Evolutionary conservation across 2,888 invertebrate species (phyloP), one percentile per base, ranked within the genome.

Genomic region (Acanthoscelides obtectus): DNA sequence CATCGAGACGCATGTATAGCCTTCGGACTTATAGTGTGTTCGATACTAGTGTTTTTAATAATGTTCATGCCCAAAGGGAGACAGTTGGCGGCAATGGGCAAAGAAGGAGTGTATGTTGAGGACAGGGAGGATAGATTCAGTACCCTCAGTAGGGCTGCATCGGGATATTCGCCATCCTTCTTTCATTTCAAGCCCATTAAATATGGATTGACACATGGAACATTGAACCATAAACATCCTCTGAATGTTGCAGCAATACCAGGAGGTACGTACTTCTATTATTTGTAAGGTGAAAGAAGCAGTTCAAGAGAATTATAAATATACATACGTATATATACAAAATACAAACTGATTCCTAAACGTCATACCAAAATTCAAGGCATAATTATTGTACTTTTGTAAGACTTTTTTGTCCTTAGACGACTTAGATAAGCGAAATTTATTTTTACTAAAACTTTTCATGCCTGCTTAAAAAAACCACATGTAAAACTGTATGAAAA

Each of bases 31-130:
- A 90, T 96, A 68, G 90, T 93, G 71, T 95, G 94, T 20, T 93
- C 96, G 75, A 90, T 93, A 17, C 91, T 95, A 67, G 92, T 96
- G 70, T 95, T 97, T 86, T 90, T 96, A 79, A 92, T 96, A 72
- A 97, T 97, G 97, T 97, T 97, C 86, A 92, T 96, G 87, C 93
- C 97, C 45, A 97, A 94, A 87, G 96, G 97, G 27, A 89, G 97
- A 65, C 95, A 97, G 81, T 87, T 97, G 80, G 96, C 96, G 0
- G 96, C 96, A 68, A 91, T 97, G 88, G 97, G 97, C 68, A 93
- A 95, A 80, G 96, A 96, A 82, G 95, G 94, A 19, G 90, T 93
- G 76, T 93, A 92, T 85, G 90, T 92, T 76, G 93, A 93, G 81
- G 95, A 93, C 84, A 89, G 94, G 74, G 94, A 94, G 79, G 95